Conservation (phyloP, 2,797 vertebrate genomes). For the Pseudomugil tenellus region DNA sequence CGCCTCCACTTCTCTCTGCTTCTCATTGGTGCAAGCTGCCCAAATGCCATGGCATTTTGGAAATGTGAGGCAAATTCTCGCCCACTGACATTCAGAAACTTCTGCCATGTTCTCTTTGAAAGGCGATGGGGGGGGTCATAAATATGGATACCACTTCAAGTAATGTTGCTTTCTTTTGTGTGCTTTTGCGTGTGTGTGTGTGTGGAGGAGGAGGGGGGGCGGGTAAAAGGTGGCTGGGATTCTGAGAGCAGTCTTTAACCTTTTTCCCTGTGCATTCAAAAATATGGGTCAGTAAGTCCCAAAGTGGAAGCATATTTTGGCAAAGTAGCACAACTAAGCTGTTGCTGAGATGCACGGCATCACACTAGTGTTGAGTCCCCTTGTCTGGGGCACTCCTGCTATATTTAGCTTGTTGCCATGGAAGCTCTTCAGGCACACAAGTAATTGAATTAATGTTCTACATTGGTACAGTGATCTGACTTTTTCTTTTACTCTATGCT, state of each 20-base stretch:
- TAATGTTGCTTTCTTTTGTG: constrained; percentile 71
- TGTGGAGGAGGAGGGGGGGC: too few relatives aligned
- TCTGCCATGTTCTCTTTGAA: constrained; percentile 77
- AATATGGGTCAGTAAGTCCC: constrained; percentile 86
- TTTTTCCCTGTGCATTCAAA: constrained; percentile 78
- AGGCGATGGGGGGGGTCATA: constrained; percentile 64
- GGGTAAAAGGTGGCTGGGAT: constrained; percentile 39
- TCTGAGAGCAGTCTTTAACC: constrained; percentile 83
- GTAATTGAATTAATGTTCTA: constrained; percentile 72
- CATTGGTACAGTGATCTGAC: constrained; percentile 31
- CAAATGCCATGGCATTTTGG: constrained; percentile 89
- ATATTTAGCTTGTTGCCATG: constrained; percentile 80
- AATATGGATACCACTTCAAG: constrained; percentile 83
- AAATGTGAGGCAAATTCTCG: constrained; percentile 85
- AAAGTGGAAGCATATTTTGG: constrained; percentile 79
- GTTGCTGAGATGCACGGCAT: constrained; percentile 65
- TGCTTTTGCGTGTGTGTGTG: constrained; percentile 17
- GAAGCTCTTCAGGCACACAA: constrained; percentile 71
- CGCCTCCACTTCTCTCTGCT: constrained; percentile 56
- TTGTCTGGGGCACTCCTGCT: constrained; percentile 70
- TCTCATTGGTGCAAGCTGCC: constrained; percentile 81
- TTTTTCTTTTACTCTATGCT: constrained; percentile 18
- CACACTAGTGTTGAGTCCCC: constrained; percentile 65
- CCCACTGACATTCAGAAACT: constrained; percentile 87
- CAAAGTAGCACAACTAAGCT: constrained; percentile 78